Conservation (phyloP, 2,888 invertebrate species). For the Alcis repandata region DNA sequence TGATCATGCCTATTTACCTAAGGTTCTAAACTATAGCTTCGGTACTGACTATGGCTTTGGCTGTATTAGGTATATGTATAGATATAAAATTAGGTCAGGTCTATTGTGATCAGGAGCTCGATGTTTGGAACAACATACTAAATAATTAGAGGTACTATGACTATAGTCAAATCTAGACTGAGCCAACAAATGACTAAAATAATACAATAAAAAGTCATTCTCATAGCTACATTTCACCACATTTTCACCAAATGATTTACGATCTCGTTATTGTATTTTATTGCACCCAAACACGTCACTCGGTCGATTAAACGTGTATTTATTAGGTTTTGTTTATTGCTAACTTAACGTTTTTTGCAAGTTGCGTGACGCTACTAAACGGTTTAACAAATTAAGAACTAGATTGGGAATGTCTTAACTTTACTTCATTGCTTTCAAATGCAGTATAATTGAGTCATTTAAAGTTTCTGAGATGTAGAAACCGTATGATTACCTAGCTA, state of each 20-base stretch:
- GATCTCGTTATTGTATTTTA: constrained; percentile 22
- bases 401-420: not conserved
- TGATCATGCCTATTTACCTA: too few relatives aligned
- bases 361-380: not conserved
- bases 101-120: too few relatives aligned
- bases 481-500: too few relatives aligned
- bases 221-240: constrained; percentile 15
- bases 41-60: too few relatives aligned
- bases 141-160: too few relatives aligned
- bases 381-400: not conserved
- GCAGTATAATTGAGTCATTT: not conserved
- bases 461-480: too few relatives aligned
- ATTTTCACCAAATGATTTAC: constrained; percentile 21
- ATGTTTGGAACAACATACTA: too few relatives aligned
- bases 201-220: not conserved
- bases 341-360: not conserved
- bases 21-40: too few relatives aligned
- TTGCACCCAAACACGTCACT: constrained; percentile 26
- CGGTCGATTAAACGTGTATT: constrained; percentile 7
- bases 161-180: not conserved
- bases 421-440: not conserved
- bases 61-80: too few relatives aligned
- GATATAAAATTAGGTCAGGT: too few relatives aligned
- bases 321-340: constrained; percentile 8
- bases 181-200: not conserved